Evolutionary conservation across 1,140 invertebrate species (phyloP), one percentile per base, ranked within the genome.

Genomic region (Potamilus streckersoni): DNA sequence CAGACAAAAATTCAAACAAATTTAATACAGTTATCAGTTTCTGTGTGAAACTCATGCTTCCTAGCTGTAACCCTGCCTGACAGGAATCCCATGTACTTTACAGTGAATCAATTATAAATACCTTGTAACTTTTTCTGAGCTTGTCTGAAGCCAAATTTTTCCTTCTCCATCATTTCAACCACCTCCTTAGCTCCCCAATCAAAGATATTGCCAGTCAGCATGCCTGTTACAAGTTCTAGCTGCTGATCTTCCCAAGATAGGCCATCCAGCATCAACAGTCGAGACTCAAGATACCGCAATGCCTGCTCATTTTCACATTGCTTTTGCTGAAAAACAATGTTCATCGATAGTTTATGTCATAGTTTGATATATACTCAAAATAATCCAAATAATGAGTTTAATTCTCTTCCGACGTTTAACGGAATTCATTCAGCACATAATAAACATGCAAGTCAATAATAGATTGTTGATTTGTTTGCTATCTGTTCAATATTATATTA

Each of bases 141-240:
- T 85, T 96, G 93, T 84, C 93, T 90, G 78, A 98, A 94, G 16
- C 94, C 94, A 91, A 97, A 96, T 73, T 92, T 91, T 38, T 91
- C 91, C 15, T 91, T 91, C 89, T 97, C 95, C 91, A 98, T 92
- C 65, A 98, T 93, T 79, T 93, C 92, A 15, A 94, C 93, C 16
- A 97, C 94, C 86, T 96, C 95, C 86, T 94, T 94, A 2, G 97
- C 96, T 59, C 96, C 97, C 96, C 97, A 98, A 90, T 99, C 97
- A 91, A 98, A 99, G 89, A 99, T 96, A 91, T 99, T 99, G 31
- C 95, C 95, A 83, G 93, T 92, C 59, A 95, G 84, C 62, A 95
- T 86, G 19, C 93, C 93, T 61, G 90, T 85, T 57, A 93, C 90
- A 19, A 95, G 83, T 70, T 91, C 90, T 77, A 92, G 88, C 78